Evolutionary conservation across 2,113 vertebrate species (phyloP), one percentile per base, ranked within the genome.

Genomic region (Erythrolamprus reginae): DNA sequence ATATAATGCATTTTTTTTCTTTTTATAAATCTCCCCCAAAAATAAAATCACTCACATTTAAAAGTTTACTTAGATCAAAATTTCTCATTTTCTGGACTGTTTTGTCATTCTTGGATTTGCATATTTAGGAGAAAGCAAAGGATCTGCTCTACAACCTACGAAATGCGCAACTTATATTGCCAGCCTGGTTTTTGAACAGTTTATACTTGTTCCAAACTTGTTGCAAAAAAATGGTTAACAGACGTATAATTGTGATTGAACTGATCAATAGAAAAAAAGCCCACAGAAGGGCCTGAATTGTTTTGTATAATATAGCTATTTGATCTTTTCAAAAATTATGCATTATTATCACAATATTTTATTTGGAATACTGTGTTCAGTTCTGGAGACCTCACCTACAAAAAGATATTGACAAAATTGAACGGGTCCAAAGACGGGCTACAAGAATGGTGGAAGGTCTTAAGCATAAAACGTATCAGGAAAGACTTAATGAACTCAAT

Each of bases 31-130:
- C 45, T 93, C 87, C 82, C 84, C 52, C 47, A 47, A 87, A 95
- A 88, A 92, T 84, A 93, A 45, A 89, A 61, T 93, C 15, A 26
- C 58, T 77, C 86, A 91, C 90, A 93, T 92, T 55, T 94, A 77
- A 45, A 91, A 94, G 52, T 61, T 85, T 5, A 42, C 90, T 7
- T 87, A 3, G 10, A 93, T 94, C 26, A 45, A 53, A 58, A 24
- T 92, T 94, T 91, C 65, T 90, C 13, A 82, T 2, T 2, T 50
- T 45, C 9, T 58, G 82, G 23, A 8, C 33, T 53, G 45, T 91
- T 91, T 92, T 61, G 6, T 87, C 51, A 83, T 83, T 23, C 5
- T 88, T 93, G 5, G 83, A 90, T 55, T 38, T 88, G 55, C n/a
- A 48, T 47, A 61, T 48, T 58, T 0, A 91, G 7, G 8, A 87